Evolutionary conservation across 92 coral and sea anemone genomes (phyloP), one percentile per base, ranked within the genome.

Genomic region (Umimayanthus kanabou): DNA sequence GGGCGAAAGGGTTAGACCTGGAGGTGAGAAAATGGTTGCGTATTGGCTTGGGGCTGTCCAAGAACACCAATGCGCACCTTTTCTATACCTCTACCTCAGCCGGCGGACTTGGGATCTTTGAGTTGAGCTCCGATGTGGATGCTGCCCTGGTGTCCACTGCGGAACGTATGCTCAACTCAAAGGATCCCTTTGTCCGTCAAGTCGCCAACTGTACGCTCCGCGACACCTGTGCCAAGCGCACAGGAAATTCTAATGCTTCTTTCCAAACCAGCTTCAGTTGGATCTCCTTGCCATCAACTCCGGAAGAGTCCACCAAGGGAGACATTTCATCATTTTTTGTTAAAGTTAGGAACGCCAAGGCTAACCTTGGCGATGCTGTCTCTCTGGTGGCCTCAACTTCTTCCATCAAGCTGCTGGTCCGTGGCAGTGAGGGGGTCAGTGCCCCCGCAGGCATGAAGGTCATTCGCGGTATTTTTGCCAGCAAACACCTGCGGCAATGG

Each of bases 401-500:
- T 2, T 4, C 33, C 10, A 4, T 49, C 7, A 39, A 0, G 9
- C 13, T 80, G 71, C 23, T 45, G 29, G 64, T 77, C 81, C 37
- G 2, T 9, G 81, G 81, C 14, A 77, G 20, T 45, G 66, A 77
- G 22, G 2, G 6, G 2, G 9, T 37, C 0, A 73, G 4, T 5
- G 81, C 66, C 39, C 81, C 81, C 65, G 81, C 81, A 77, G 81
- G 39, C 39, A 77, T 47, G 58, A 77, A 13, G 81, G 33, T 8
- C 4, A 4, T 77, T 10, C 23, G 81, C 57, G n/a, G 37, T 3
- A 14, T 47, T 2, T 77, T 77, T n/a, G 81, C 65, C 11, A 5
- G 9, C 15, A 4, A 5, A 4, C 33, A 77, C 25, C 40, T 45
- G 0, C 7, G 10, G 61, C 61, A n/a, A n/a, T 49, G 55, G 55